Evolutionary conservation across 2,888 invertebrate species (phyloP).

Genomic region (Bedellia somnulentella): DNA sequence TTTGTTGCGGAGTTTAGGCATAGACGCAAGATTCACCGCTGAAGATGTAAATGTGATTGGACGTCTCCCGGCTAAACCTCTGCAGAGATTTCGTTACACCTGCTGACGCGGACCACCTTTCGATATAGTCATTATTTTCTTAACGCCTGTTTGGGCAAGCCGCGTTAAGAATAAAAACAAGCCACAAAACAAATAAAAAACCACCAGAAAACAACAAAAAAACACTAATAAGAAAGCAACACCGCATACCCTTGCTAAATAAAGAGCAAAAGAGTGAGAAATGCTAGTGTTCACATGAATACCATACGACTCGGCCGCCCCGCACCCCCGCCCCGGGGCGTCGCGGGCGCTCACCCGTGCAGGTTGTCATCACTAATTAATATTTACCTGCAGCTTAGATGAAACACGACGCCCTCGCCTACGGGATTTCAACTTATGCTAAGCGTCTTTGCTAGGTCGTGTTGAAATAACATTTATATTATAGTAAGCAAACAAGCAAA

Average conservation of each 20-base stretch:
- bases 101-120: no score
- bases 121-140: neutral
- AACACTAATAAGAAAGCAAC: neutral
- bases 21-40: no score
- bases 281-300: constrained; percentile 19
- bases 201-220: neutral
- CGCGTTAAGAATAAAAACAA: neutral
- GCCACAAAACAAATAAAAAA: neutral
- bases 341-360: constrained; percentile 10
- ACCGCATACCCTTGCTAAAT: neutral
- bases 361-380: constrained; percentile 24
- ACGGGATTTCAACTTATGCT: neutral
- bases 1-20: no score
- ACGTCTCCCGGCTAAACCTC: no score
- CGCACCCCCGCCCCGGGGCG: constrained; percentile 5
- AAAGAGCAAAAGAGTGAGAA: neutral
- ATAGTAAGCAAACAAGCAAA: neutral
- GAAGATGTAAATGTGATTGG: no score
- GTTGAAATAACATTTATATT: neutral
- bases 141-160: neutral
- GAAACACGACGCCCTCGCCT: neutral
- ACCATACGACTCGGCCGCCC: constrained; percentile 12
- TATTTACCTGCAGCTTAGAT: constrained; percentile 20
- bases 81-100: no score
- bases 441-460: neutral